Evolutionary conservation across 2,113 vertebrate genomes (phyloP).

Genomic region (Cercocebus atys): DNA sequence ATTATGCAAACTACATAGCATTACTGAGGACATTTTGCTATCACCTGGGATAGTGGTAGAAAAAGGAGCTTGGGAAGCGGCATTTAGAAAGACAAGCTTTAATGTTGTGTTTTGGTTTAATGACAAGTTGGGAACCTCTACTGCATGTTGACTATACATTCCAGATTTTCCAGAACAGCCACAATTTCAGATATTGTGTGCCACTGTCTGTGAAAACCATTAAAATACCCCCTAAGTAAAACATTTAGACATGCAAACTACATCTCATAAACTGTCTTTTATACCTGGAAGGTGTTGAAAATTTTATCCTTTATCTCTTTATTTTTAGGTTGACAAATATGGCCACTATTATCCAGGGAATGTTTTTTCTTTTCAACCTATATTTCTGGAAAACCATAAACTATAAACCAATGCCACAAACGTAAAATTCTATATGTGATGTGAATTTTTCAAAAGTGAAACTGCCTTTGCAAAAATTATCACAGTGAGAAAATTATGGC

Average conservation of each 20-base stretch:
- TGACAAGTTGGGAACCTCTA: neutral
- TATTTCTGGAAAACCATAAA: neutral
- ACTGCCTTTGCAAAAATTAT: neutral
- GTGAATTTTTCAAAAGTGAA: neutral
- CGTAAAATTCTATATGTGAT: constrained; percentile 18
- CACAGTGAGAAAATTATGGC: too few relatives aligned
- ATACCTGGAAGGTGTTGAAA: neutral
- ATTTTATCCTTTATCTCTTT: neutral
- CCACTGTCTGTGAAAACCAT: neutral
- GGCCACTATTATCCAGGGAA: neutral
- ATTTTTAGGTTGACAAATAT: constrained; percentile 14
- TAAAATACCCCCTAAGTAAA: neutral
- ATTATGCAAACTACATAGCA: neutral
- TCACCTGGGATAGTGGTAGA: neutral
- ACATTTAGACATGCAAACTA: neutral
- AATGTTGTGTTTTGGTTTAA: neutral
- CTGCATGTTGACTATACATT: neutral
- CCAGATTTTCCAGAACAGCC: neutral
- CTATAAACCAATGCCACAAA: neutral
- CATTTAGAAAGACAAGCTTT: neutral
- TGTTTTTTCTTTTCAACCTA: neutral
- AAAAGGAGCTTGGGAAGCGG: neutral
- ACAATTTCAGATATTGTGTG: neutral
- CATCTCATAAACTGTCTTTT: neutral
- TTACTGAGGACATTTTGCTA: neutral